Conservation (phyloP, 1,140 invertebrate genomes). For the Saccostrea echinata region DNA sequence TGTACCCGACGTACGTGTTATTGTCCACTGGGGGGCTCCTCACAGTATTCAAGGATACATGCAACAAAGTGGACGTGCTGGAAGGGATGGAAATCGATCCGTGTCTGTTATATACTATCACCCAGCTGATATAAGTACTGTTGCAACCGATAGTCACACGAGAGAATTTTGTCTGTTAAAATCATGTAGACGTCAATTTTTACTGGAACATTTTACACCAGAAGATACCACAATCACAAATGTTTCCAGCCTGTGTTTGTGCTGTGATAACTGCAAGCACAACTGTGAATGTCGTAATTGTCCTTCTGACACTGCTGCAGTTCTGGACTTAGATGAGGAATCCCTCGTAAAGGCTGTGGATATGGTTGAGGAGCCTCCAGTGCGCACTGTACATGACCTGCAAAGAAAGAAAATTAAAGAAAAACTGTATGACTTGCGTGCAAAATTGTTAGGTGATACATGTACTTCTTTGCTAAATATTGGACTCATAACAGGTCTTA, state of each 20-base stretch:
- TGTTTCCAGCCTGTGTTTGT: neutral
- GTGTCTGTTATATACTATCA: neutral
- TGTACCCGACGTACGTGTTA: neutral
- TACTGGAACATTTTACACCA: slow-evolving; percentile 3
- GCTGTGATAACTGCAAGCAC: neutral
- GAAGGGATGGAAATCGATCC: neutral
- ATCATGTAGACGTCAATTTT: neutral
- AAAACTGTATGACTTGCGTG: too few relatives aligned
- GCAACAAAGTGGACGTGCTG: neutral
- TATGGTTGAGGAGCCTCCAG: neutral
- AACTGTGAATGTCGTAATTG: neutral
- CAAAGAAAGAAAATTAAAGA: too few relatives aligned
- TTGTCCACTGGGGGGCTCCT: slow-evolving; percentile 1
- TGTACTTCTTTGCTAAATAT: slow-evolving; percentile 11
- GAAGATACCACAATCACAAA: neutral
- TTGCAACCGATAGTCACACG: too few relatives aligned
- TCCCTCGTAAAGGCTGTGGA: neutral
- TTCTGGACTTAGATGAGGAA: neutral
- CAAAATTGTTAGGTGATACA: neutral
- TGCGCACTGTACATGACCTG: neutral
- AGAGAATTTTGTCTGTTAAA: neutral
- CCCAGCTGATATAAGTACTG: neutral
- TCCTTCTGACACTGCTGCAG: neutral
- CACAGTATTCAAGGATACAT: slow-evolving; percentile 18
- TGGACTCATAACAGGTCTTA: slow-evolving; percentile 8